Base-by-base conservation (phyloP, 1,140 invertebrate species). In the Leptopilina clavipes region DNA sequence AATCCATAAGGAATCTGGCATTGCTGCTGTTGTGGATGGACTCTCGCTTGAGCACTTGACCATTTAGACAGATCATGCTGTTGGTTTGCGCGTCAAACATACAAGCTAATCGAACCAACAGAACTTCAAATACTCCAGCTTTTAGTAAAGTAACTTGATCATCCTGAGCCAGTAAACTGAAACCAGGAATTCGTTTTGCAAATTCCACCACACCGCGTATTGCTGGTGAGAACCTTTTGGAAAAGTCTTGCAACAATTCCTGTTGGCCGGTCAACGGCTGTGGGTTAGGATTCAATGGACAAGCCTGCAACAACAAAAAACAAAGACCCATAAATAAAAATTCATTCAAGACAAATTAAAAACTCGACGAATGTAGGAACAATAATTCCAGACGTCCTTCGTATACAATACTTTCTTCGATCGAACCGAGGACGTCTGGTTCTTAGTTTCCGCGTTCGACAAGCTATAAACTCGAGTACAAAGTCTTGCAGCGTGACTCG, bases 121-220 rank as follows among this genome's bases (percentile, higher is more conserved):
- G 91, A 59, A 98, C 97, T 91, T 98, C 97, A 87, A 98, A 98
- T 10, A 98, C 96, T 19, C 97, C 97, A 73, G 97, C 97, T 91
- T 99, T 99, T 74, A 99, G 93, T 37, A 99, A 92, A 73, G 97
- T 98, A 82, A 99, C 97, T 91, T 99, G 98, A 88, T 99, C 98
- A 85, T 98, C 97, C 90, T 98, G 97, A 19, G 97, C 94, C 71
- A 99, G 93, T 74, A 98, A 92, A 80, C 95, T 94, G 92, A 99
- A 99, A 72, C 98, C 98, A 76, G 98, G 98, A 81, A 99, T 97
- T 80, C 97, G 94, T 87, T 98, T 98, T 81, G 98, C 98, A 89
- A 99, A 99, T 87, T 98, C 97, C 59, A 99, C 98, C 2, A 99
- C 98, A 70, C 97, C 98, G 83, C 97, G 95, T 83, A 99, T 98